Conservation (phyloP, 2,888 invertebrate species). For the Agrochola circellaris region DNA sequence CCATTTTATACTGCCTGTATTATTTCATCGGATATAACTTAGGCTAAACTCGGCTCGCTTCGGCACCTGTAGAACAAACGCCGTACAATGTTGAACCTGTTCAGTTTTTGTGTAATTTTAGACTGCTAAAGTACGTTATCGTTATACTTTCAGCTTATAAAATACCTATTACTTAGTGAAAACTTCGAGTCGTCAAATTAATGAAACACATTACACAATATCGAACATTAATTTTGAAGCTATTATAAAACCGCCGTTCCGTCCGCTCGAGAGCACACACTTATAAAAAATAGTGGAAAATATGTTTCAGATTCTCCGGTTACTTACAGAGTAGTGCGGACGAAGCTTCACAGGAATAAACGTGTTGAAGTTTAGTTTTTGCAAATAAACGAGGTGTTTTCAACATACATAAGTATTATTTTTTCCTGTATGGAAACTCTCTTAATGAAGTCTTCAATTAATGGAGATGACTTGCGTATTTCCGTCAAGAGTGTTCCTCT, state of each 20-base stretch:
- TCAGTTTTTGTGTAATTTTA: conserved; percentile 37
- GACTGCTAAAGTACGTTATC: conserved; percentile 13
- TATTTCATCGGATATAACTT: conserved; percentile 27
- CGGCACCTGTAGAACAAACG: conserved; percentile 31
- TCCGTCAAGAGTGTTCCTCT: background rate
- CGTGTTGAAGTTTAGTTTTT: background rate
- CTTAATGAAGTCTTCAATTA: conserved; percentile 12
- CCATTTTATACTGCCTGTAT: background rate
- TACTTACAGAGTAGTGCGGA: background rate
- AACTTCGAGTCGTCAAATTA: conserved; percentile 18
- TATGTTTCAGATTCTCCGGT: background rate
- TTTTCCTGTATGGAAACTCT: background rate
- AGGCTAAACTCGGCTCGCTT: conserved; percentile 4
- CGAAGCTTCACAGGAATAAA: background rate
- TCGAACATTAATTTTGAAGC: background rate
- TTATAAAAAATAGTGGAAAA: background rate
- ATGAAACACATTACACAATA: conserved; percentile 1
- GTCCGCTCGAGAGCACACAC: too few species aligned
- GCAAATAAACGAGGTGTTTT: background rate
- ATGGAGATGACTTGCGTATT: background rate
- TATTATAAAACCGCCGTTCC: background rate
- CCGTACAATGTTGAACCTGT: conserved; percentile 26
- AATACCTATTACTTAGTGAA: conserved; percentile 13
- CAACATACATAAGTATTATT: too few species aligned
- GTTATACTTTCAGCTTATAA: conserved; percentile 21